Percentiles rank a stretch among this genome's conserved stretches.
Evolutionary conservation across 2,888 invertebrate species (phyloP).

Genomic region (Elmis aenea): DNA sequence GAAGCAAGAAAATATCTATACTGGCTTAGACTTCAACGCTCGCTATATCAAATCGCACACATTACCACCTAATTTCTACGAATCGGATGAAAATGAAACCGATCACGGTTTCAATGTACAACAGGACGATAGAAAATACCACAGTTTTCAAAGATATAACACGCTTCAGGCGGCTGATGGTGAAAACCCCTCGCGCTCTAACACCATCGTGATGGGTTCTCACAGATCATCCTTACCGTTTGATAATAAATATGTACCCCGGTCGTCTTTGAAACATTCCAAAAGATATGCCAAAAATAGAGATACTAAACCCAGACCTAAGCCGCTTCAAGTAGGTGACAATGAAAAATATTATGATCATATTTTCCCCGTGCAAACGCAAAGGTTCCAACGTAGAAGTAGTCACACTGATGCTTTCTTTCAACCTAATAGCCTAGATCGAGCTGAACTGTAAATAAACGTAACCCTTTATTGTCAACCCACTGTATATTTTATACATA

Average conservation of each 20-base stretch:
- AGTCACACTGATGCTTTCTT: conserved; percentile 38
- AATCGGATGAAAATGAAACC: conserved; percentile 37
- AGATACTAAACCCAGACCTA: conserved; percentile 50
- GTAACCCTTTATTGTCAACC: neutral
- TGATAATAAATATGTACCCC: conserved; percentile 30
- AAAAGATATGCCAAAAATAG: conserved; percentile 35
- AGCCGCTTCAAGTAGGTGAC: conserved; percentile 53
- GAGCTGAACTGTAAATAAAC: conserved; percentile 47
- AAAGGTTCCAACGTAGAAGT: too few relatives aligned
- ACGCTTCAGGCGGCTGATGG: conserved; percentile 31
- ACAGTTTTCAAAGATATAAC: conserved; percentile 40
- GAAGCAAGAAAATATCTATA: conserved; percentile 36
- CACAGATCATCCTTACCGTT: conserved; percentile 27
- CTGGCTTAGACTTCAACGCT: conserved; percentile 34
- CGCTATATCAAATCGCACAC: conserved; percentile 29
- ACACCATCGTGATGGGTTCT: conserved; percentile 30
- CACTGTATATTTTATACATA: too few relatives aligned
- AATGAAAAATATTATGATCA: conserved; percentile 59
- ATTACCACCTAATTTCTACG: conserved; percentile 36
- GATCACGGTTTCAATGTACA: conserved; percentile 29
- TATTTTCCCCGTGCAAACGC: conserved; percentile 50
- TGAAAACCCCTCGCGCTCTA: conserved; percentile 36
- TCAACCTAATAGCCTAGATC: conserved; percentile 41
- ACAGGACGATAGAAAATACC: conserved; percentile 33
- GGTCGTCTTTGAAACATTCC: conserved; percentile 24